A percentile compares a stretch with the other conserved stretches of the same genome.
Conservation (phyloP, 2,888 invertebrate genomes). For the Ecliptopera silaceata region DNA sequence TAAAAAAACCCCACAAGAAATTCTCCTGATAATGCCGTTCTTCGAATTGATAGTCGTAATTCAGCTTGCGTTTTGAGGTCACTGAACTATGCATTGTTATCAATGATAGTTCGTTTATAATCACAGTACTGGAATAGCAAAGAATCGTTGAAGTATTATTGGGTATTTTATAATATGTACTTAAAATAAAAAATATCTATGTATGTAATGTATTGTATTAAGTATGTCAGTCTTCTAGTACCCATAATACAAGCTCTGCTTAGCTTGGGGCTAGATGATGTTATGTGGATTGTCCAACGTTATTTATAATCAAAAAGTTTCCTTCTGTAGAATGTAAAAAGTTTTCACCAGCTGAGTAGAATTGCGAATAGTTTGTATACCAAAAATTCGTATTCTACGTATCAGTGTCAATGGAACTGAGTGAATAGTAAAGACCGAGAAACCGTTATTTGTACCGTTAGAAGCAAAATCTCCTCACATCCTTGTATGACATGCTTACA, state of each 20-base stretch:
- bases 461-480: slow-evolving; percentile 51
- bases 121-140: neutral
- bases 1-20: too few species aligned
- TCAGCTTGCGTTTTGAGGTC: slow-evolving; percentile 2
- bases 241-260: too few species aligned
- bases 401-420: slow-evolving; percentile 59
- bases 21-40: neutral
- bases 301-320: too few species aligned
- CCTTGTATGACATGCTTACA: slow-evolving; percentile 8
- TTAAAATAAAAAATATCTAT: too few species aligned
- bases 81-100: slow-evolving; percentile 18
- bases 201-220: too few species aligned
- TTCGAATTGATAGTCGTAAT: neutral
- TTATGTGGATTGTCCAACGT: too few species aligned
- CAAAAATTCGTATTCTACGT: slow-evolving; percentile 64
- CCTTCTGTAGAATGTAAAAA: too few species aligned
- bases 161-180: too few species aligned
- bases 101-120: slow-evolving; percentile 5
- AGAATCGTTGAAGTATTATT: too few species aligned
- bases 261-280: too few species aligned
- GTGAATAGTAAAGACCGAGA: slow-evolving; percentile 72
- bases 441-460: slow-evolving; percentile 77
- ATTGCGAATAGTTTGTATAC: slow-evolving; percentile 32
- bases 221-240: too few species aligned
- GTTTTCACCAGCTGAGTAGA: too few species aligned